Percentiles rank a stretch among this genome's conserved stretches.
phyloP scores from a whole-genome alignment of 2,113 vertebrate species.

The Patagioenas fasciata region DNA sequence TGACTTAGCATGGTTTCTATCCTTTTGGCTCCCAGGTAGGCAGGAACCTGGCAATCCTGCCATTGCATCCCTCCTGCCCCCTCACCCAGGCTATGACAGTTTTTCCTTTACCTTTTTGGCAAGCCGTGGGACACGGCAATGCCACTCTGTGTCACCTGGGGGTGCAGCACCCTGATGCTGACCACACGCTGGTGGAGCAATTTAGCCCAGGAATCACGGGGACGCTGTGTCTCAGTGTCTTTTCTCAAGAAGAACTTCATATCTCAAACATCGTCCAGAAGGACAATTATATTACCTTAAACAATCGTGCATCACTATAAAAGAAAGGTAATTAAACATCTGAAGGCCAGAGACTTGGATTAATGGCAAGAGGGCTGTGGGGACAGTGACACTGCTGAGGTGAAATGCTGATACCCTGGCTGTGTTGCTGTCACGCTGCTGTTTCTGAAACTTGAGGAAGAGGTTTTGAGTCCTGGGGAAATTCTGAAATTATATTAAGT shows the following conservation, averaged over 20 bases:
- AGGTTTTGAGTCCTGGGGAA: not conserved
- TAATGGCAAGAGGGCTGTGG: not conserved
- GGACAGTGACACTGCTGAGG: not conserved
- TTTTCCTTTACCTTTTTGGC: not conserved
- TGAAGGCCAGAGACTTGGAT: not conserved
- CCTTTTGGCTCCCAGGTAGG: not conserved
- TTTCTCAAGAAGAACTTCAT: not conserved
- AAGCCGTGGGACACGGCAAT: rapidly evolving
- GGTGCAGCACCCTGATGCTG: not conserved
- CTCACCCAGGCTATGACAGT: rapidly evolving
- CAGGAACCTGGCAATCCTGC: not conserved
- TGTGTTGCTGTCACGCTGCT: not conserved
- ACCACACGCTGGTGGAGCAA: rapidly evolving
- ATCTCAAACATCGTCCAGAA: not conserved
- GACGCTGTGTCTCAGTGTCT: not conserved
- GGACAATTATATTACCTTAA: not conserved
- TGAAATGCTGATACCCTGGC: not conserved
- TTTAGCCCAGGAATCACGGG: not conserved
- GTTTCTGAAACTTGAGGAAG: not conserved
- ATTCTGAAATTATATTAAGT: not conserved
- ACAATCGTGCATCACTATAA: not conserved
- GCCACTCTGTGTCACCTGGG: not conserved
- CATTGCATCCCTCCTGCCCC: not conserved
- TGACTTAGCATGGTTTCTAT: not conserved
- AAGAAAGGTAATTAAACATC: not conserved